Evolutionary conservation across 2,888 invertebrate genomes (phyloP).

Genomic region (Periphyllus acericola): DNA sequence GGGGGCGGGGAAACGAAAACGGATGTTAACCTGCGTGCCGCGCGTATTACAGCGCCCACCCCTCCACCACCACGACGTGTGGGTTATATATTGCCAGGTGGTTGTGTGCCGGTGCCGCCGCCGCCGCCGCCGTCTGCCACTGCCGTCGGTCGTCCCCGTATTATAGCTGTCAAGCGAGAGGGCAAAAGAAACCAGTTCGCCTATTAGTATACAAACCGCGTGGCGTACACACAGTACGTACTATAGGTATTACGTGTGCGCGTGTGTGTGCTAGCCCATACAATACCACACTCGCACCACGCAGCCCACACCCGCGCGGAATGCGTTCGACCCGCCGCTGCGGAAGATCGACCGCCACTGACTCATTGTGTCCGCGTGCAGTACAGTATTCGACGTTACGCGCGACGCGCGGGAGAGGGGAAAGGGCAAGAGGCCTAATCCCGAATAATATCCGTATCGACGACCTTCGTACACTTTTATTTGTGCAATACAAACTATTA

Average conservation of each 20-base stretch:
- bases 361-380: background rate
- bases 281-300: background rate
- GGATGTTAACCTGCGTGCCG: slow-evolving; percentile 33
- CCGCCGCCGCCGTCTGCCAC: slow-evolving; percentile 7
- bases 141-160: background rate
- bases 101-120: slow-evolving; percentile 4
- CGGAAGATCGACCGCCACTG: slow-evolving; percentile 11
- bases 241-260: no score
- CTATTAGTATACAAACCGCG: slow-evolving; percentile 42
- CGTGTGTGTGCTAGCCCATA: background rate
- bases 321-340: slow-evolving; percentile 28
- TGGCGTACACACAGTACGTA: background rate
- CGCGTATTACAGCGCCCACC: slow-evolving; percentile 22
- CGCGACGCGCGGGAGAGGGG: background rate
- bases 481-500: no score
- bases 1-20: slow-evolving; percentile 1
- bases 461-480: no score
- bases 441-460: background rate
- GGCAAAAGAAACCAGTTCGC: slow-evolving; percentile 53
- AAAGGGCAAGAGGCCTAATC: background rate
- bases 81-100: slow-evolving; percentile 48
- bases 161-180: slow-evolving; percentile 8
- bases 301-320: slow-evolving; percentile 24
- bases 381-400: background rate
- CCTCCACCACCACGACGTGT: background rate